phyloP scores from a whole-genome alignment of 2,888 invertebrate genomes.

The Drosophila engyochracea region DNA sequence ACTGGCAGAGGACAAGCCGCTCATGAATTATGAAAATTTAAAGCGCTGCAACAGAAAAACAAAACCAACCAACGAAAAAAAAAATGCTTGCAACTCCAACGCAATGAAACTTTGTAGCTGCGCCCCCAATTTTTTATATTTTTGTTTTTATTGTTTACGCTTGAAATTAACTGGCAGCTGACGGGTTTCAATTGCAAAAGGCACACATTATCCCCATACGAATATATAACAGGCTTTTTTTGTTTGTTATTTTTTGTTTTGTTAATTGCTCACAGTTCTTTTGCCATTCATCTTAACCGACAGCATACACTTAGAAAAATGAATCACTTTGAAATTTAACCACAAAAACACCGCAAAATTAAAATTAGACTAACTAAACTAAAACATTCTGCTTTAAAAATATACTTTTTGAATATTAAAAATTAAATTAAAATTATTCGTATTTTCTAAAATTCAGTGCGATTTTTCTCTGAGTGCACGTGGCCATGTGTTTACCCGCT shows the following conservation, averaged over 20 bases:
- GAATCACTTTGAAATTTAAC: background rate
- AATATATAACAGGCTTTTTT: background rate
- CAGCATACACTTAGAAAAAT: background rate
- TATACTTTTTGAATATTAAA: background rate
- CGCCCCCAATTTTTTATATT: background rate
- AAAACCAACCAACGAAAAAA: background rate
- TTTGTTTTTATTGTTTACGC: conserved; percentile 56
- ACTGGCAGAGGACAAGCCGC: conserved; percentile 5
- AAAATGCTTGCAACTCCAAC: conserved; percentile 38
- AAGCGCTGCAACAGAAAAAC: conserved; percentile 40
- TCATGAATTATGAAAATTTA: conserved; percentile 79
- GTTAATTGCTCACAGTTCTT: background rate
- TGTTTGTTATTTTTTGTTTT: background rate
- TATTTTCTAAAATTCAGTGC: background rate
- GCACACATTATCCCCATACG: conserved; percentile 33
- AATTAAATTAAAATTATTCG: background rate
- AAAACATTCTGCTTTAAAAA: background rate
- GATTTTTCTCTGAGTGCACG: background rate
- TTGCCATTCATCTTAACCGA: background rate
- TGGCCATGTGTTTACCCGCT: conserved; percentile 32
- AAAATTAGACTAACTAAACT: background rate
- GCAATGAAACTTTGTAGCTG: conserved; percentile 64
- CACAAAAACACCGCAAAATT: background rate
- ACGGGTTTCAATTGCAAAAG: conserved; percentile 69
- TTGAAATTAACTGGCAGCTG: conserved; percentile 74